Base-by-base conservation (phyloP, 2,888 invertebrate genomes). In the Drosophila maculinotata region DNA sequence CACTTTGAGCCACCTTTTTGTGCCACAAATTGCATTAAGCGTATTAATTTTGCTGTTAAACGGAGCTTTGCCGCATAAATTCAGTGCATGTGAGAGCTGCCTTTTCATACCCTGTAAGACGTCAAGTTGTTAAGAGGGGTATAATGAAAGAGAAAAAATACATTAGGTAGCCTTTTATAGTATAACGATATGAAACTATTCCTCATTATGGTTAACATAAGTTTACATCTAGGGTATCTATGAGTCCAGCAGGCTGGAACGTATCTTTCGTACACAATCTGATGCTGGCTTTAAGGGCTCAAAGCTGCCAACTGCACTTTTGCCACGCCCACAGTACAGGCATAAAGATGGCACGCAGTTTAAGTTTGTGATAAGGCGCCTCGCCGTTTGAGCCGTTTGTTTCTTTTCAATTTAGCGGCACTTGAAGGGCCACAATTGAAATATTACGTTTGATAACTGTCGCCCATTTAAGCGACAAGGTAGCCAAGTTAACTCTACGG, bases 381-480 rank as follows among this genome's bases (percentile, higher is more conserved):
- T 25, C 25, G 39, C 33, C 1, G 20, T n/a, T n/a, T 10, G 30
- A 10, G 30, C 5, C 51, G 53, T 49, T 79, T 76, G 69, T 74
- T 76, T 70, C 62, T 69, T 74, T 80, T 80, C 76, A 74, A 79
- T 76, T 78, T 72, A 17, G 59, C 39, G 57, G 35, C 57, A 62
- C 57, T 58, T 47, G 57, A 42, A 42, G 48, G 30, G 58, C 41
- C 66, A 67, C 81, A 80, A 80, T 76, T 83, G 78, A 76, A 80
- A 78, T 80, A 83, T 78, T 76, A 76, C 69, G 67, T 73, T 76
- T 79, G 80, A 83, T 78, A 80, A 76, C 70, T 69, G 72, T 69
- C 66, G 63, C 63, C 56, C 74, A 67, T 63, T 75, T 70, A 67
- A 41, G 39, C 41, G 51, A 44, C 59, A 74, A 66, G 74, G 59